Base-by-base conservation (phyloP, 2,113 vertebrate species). In the Actinemys pallida region DNA sequence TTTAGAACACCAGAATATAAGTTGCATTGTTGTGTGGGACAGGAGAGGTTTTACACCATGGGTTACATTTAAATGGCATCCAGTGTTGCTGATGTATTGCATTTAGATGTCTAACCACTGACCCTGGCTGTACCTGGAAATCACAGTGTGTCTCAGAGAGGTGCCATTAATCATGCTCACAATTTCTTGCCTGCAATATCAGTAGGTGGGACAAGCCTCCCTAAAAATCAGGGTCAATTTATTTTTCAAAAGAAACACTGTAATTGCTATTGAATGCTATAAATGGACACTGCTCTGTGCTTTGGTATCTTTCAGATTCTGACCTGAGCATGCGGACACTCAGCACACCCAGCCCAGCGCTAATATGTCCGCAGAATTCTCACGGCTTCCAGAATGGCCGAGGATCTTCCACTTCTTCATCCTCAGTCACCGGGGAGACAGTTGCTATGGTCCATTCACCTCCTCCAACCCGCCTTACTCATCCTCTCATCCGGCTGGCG, bases 281-380 rank as follows among this genome's bases (percentile, higher is more conserved):
- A 29, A 29, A 78, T 47, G 39, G 13, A 45, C 42, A 78, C 75
- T 96, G 24, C 50, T 7, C 1, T 90, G 54, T 94, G 4, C 96
- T 97, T 94, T 94, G 89, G 22, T 96, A 9, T 97, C 95, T 98
- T 98, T 89, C 98, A 99, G 99, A 99, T 97, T 98, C 99, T 8
- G 99, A 99, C 98, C 98, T 99, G 97, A 99, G 99, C 97, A 99
- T 99, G 96, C 98, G 99, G 92, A 99, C 99, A 0, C 98, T 99
- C 94, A 99, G 99, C 97, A 99, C 99, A 5, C 99, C 99, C 81
- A 99, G 99, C 84, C 99, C 99, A 16, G 99, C 99, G 29, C 96
- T 99, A 75, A 99, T 99, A 97, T 99, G 99, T 27, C 99, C 99
- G 0, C 98, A 99, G 0, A 99, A 98, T 83, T 98, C 99, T 3